Percentiles rank a stretch among this genome's conserved stretches.
Conservation (phyloP, 2,113 vertebrate species). For the Austrofundulus limnaeus region DNA sequence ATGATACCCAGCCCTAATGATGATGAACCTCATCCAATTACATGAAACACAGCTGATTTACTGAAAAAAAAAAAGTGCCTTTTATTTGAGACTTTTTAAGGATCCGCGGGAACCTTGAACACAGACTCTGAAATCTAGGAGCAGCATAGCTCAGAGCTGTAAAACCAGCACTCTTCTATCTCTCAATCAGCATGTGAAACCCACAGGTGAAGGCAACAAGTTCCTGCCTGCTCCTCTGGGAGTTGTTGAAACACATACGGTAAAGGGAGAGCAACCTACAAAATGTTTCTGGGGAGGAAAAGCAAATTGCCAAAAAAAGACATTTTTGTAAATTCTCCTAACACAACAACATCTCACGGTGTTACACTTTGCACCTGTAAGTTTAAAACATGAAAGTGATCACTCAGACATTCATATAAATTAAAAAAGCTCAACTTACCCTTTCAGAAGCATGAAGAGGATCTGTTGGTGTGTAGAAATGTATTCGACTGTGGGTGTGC, state of each 20-base stretch:
- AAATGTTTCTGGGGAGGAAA: too few species aligned
- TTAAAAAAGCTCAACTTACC: slow-evolving; percentile 64
- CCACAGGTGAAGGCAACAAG: slow-evolving; percentile 57
- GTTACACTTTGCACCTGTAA: neutral
- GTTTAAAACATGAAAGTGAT: neutral
- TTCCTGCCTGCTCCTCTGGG: slow-evolving; percentile 47
- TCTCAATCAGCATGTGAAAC: slow-evolving; percentile 25
- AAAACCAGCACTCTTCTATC: slow-evolving; percentile 35
- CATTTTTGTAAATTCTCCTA: neutral
- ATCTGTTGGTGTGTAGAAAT: slow-evolving; percentile 82
- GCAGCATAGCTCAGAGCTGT: too few species aligned
- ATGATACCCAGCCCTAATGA: too few species aligned
- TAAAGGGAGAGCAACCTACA: slow-evolving; percentile 25
- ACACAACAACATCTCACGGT: neutral
- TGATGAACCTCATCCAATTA: too few species aligned
- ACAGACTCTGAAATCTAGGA: too few species aligned
- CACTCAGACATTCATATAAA: neutral
- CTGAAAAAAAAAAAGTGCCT: too few species aligned
- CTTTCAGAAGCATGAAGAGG: slow-evolving; percentile 85
- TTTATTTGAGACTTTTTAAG: too few species aligned
- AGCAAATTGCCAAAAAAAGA: too few species aligned
- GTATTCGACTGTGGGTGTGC: slow-evolving; percentile 84
- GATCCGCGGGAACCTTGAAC: too few species aligned
- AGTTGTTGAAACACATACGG: slow-evolving; percentile 64
- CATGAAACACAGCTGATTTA: too few species aligned